Evolutionary conservation across 2,797 vertebrate genomes (phyloP).

Genomic region (Hybognathus amarus): DNA sequence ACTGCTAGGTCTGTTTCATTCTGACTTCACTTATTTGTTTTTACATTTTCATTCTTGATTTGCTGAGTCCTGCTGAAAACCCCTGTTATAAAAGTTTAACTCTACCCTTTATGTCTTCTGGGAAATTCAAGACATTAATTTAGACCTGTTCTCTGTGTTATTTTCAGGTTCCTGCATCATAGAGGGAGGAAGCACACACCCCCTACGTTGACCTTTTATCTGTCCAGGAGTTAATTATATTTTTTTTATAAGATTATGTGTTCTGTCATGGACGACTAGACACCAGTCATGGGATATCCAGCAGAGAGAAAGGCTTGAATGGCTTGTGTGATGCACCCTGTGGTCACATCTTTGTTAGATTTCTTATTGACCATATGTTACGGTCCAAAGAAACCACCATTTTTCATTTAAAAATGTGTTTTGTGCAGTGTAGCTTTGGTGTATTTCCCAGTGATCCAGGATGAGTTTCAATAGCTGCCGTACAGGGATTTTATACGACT

Average conservation of each 20-base stretch:
- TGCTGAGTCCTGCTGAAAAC: background rate
- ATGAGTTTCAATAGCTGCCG: conserved; percentile 12
- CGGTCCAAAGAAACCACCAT: background rate
- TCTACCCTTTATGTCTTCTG: background rate
- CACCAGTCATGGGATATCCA: conserved; percentile 80
- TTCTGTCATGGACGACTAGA: conserved; percentile 83
- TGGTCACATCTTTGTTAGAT: conserved; percentile 32
- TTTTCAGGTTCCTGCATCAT: conserved; percentile 41
- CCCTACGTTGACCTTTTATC: background rate
- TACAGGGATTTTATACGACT: background rate
- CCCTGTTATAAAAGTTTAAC: background rate
- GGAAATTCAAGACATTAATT: background rate
- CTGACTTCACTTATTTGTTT: background rate
- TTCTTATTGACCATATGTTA: background rate
- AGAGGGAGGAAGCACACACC: background rate
- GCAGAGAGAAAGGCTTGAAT: conserved; percentile 90
- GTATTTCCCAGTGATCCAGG: conserved; percentile 49
- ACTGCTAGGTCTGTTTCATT: background rate
- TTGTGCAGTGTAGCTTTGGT: background rate
- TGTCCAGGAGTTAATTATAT: conserved; percentile 9
- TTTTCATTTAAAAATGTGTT: conserved; percentile 36
- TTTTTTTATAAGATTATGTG: conserved; percentile 60
- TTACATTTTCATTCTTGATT: background rate
- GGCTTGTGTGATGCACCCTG: conserved; percentile 49
- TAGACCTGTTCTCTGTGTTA: background rate